Conservation (phyloP, 2,113 vertebrate species). For the Falco punctatus region DNA sequence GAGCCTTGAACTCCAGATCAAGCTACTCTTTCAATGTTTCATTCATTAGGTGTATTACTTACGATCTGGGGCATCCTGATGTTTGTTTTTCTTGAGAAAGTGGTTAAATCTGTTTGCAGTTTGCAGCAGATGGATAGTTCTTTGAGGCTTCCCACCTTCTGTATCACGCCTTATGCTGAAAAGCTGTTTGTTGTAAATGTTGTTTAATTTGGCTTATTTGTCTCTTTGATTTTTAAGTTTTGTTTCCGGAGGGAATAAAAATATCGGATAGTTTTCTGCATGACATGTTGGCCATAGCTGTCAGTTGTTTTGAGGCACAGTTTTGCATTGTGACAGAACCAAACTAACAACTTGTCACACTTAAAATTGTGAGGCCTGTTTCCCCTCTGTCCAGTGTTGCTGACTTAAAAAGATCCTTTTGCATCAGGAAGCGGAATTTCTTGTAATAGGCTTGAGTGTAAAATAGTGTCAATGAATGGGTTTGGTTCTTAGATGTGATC, state of each 20-base stretch:
- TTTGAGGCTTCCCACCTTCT: background rate
- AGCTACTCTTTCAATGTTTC: background rate
- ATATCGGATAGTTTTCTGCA: background rate
- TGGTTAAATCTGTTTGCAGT: background rate
- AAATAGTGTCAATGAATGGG: background rate
- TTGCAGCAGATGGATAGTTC: background rate
- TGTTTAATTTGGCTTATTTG: background rate
- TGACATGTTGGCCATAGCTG: background rate
- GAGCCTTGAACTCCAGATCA: slow-evolving; percentile 35
- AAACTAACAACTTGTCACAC: background rate
- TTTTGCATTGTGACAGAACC: background rate
- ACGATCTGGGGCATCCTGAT: background rate
- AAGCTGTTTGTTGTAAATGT: background rate
- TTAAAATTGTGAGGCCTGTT: background rate
- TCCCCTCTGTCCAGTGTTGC: background rate
- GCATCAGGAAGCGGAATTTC: background rate
- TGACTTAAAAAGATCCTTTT: background rate
- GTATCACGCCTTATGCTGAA: background rate
- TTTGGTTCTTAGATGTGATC: background rate
- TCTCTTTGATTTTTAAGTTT: background rate
- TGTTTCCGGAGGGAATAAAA: background rate
- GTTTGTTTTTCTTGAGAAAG: background rate
- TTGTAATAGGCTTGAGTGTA: background rate
- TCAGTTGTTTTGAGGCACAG: background rate
- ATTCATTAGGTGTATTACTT: background rate